phyloP scores from a whole-genome alignment of 2,888 invertebrate genomes.

The Plebejus argus region DNA sequence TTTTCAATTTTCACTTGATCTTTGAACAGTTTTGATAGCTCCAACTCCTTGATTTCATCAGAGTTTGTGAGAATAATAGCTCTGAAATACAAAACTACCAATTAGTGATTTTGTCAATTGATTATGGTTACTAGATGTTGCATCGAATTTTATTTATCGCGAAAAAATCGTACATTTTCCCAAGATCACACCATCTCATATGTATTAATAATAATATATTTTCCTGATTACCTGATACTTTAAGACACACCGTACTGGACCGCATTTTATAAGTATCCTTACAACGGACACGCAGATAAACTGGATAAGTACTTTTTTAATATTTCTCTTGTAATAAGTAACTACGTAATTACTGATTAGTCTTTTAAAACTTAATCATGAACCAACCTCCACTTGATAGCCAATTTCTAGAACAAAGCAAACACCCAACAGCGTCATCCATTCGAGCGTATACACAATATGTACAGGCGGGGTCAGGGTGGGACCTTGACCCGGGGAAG shows the following conservation, averaged over 20 bases:
- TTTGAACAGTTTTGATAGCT: constrained; percentile 67
- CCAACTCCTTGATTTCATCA: constrained; percentile 72
- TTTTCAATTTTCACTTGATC: constrained; percentile 67
- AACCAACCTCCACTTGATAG: not conserved
- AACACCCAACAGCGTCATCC: not conserved
- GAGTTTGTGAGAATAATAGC: constrained; percentile 74
- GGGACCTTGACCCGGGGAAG: constrained; percentile 31
- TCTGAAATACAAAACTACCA: constrained; percentile 53
- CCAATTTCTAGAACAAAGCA: constrained; percentile 10
- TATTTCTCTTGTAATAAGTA: too few species aligned
- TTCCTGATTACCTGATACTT: too few species aligned
- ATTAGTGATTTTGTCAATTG: too few species aligned
- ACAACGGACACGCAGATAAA: too few species aligned
- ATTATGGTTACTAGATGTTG: too few species aligned
- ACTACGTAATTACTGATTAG: not conserved
- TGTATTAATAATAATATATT: too few species aligned
- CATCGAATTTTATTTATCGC: too few species aligned
- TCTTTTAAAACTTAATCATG: not conserved
- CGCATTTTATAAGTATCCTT: too few species aligned
- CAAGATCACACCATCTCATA: too few species aligned
- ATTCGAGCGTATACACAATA: not conserved
- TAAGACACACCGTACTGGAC: too few species aligned
- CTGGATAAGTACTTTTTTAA: too few species aligned
- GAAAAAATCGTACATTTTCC: too few species aligned
- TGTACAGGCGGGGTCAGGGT: constrained; percentile 20